Percentiles rank a stretch among this genome's conserved stretches.
Conservation (phyloP, 2,797 vertebrate genomes). For the Alectoris magna region DNA sequence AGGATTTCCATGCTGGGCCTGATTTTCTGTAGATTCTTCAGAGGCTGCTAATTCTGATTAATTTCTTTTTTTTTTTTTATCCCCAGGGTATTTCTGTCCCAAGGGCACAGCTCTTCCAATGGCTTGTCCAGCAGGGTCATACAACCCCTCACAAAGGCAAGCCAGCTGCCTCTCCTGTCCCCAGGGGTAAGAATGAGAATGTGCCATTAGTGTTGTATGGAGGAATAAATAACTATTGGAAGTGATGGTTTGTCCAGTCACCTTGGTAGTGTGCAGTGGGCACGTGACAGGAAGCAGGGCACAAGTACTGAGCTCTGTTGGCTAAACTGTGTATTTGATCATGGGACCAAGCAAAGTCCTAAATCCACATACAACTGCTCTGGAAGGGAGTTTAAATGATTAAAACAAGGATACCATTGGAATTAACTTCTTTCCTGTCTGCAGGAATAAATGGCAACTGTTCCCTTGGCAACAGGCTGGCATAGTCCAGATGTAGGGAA, state of each 20-base stretch:
- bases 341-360: background rate
- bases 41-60: background rate
- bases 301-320: background rate
- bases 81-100: slow-evolving; percentile 90
- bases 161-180: slow-evolving; percentile 86
- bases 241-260: background rate
- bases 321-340: background rate
- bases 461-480: slow-evolving; percentile 40
- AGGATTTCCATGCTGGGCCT: rapidly evolving
- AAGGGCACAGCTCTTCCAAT: slow-evolving; percentile 81
- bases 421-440: background rate
- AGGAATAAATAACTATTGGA: background rate
- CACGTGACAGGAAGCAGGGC: background rate
- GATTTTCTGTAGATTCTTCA: rapidly evolving
- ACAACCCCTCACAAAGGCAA: slow-evolving; percentile 81
- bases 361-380: background rate
- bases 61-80: background rate
- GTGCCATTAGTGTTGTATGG: rapidly evolving
- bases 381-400: background rate
- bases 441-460: background rate
- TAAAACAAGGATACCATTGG: background rate
- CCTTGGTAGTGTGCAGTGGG: rapidly evolving
- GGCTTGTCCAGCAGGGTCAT: slow-evolving; percentile 86
- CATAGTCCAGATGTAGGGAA: background rate
- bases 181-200: slow-evolving; percentile 81